Base-by-base conservation (phyloP, 1,140 invertebrate genomes). In the Ips typographus region DNA sequence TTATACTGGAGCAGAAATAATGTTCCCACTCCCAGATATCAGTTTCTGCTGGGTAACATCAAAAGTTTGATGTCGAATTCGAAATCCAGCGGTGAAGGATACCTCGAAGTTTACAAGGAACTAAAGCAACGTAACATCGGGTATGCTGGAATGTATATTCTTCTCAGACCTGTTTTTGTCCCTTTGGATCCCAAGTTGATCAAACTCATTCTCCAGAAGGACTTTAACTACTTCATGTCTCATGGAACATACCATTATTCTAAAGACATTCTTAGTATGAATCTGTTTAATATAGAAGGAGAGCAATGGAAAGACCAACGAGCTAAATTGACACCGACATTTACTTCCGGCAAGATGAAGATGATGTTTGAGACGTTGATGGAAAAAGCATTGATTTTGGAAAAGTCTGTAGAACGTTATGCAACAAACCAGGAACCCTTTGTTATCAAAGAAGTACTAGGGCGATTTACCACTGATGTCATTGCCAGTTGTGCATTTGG, bases 401-500 rank as follows among this genome's bases (percentile, higher is more conserved):
- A 82, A 80, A 40, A 84, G 82, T 63, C 78, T 75, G 43, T 76
- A 49, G 59, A 75, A 78, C 4, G 71, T 49, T 63, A 62, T 42
- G 58, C 57, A 1, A 56, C 40, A 77, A 59, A 38, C 36, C 38
- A 59, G n/a, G 59, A 69, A 2, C 47, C 39, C 1, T 55, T 55
- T 55, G 2, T 5, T 8, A 47, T 71, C 3, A 72, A 70, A 60
- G 71, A 74, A 36, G 72, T 88, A 1, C 83, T 86, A 53, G 83
- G 83, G 0, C 82, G 84, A 47, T 89, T 84, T 71, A 83, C 85
- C 0, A 88, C 86, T 52, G 88, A 90, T 75, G 84, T 87, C 0
- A 87, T 89, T 37, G 87, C 84, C 0, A 85, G 79, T 39, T 84
- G 86, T 42, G 87, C 85, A 7, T 89, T 88, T 74, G 88, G 88